Conservation (phyloP, 2,888 invertebrate genomes). For the Tipula unca region DNA sequence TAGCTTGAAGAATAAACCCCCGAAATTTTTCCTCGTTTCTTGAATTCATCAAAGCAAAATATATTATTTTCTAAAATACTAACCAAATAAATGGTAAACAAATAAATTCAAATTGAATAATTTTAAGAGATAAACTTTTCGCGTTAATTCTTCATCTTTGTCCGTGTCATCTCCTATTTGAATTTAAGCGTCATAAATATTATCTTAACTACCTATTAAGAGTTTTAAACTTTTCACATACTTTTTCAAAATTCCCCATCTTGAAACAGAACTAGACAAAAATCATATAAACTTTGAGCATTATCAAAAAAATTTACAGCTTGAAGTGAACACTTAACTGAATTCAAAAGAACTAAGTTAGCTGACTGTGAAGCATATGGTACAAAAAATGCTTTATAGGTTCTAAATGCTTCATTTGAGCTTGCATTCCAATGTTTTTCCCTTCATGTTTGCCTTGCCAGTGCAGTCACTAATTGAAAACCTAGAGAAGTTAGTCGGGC, state of each 20-base stretch:
- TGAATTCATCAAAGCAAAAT: constrained; percentile 17
- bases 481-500: background rate
- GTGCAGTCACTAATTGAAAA: background rate
- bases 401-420: too few species aligned
- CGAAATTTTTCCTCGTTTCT: constrained; percentile 21
- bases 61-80: background rate
- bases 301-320: too few species aligned
- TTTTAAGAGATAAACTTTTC: constrained; percentile 20
- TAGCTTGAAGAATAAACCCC: too few species aligned
- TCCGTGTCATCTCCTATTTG: constrained; percentile 20
- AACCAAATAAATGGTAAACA: constrained; percentile 17
- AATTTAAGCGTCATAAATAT: too few species aligned
- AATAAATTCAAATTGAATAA: constrained; percentile 22
- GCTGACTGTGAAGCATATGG: background rate
- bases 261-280: too few species aligned
- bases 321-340: too few species aligned
- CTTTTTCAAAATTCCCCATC: constrained; percentile 22
- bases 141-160: constrained; percentile 20
- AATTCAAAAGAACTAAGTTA: constrained; percentile 19
- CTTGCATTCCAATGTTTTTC: too few species aligned
- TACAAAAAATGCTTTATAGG: too few species aligned
- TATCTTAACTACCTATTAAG: constrained; percentile 18
- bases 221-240: constrained; percentile 21
- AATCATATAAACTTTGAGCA: too few species aligned
- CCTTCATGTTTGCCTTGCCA: constrained; percentile 20